Evolutionary conservation across 2,888 invertebrate species (phyloP).

Genomic region (Galerucella pusilla): DNA sequence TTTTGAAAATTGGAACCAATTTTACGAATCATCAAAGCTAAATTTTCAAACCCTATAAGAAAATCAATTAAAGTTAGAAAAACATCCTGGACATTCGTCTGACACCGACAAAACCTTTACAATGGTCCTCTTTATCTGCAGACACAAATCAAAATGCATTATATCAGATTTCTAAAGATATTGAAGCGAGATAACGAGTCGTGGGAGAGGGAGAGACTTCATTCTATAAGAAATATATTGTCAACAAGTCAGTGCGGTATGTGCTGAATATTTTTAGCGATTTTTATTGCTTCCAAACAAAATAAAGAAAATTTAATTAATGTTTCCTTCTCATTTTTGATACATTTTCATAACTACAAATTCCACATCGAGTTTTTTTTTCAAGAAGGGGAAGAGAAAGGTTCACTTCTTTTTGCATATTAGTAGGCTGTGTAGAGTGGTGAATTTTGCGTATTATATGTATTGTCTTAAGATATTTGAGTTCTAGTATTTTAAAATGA

Average conservation of each 20-base stretch:
- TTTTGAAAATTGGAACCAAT: neutral
- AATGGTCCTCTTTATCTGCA: slow-evolving; percentile 48
- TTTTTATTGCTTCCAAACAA: no score
- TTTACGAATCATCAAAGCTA: neutral
- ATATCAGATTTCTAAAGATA: slow-evolving; percentile 51
- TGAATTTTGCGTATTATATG: no score
- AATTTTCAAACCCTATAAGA: slow-evolving; percentile 19
- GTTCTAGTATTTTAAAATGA: no score
- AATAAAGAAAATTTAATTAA: no score
- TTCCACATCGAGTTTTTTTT: no score
- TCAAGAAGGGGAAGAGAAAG: no score
- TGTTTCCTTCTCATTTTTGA: no score
- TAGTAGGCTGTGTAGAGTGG: no score
- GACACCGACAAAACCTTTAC: slow-evolving; percentile 48
- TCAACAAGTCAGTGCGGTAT: slow-evolving; percentile 32
- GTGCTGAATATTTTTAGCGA: neutral
- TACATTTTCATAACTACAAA: no score
- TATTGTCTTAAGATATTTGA: no score
- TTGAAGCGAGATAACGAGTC: slow-evolving; percentile 42
- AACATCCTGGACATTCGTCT: slow-evolving; percentile 42
- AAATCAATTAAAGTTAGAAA: slow-evolving; percentile 42
- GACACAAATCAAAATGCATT: slow-evolving; percentile 59
- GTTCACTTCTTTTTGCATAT: no score
- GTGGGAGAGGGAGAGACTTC: slow-evolving; percentile 38
- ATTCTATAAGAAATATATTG: slow-evolving; percentile 32